Conservation (phyloP, 2,888 invertebrate species). For the Flabesymbios commensalis region DNA sequence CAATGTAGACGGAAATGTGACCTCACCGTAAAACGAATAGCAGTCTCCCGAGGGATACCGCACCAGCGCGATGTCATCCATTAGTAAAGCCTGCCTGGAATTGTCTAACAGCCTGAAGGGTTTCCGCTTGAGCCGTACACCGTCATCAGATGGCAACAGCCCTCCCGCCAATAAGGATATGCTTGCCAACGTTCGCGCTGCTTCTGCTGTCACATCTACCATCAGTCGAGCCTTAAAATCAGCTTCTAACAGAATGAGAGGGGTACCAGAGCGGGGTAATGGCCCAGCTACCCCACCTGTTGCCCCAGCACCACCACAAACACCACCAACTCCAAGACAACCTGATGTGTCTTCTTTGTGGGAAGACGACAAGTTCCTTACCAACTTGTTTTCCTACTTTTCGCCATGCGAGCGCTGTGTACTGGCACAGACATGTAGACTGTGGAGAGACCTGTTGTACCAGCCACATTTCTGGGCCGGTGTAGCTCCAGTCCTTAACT, state of each 20-base stretch:
- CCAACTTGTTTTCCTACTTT: conserved; percentile 72
- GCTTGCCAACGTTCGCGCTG: neutral
- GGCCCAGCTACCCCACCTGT: neutral
- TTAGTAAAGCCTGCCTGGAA: conserved; percentile 59
- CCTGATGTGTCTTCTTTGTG: conserved; percentile 58
- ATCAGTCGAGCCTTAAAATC: conserved; percentile 32
- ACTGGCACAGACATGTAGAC: conserved; percentile 81
- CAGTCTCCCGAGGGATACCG: neutral
- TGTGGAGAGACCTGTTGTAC: conserved; percentile 88
- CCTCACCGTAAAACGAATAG: no score
- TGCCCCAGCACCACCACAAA: neutral
- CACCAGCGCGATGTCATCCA: conserved; percentile 50
- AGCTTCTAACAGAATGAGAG: conserved; percentile 32
- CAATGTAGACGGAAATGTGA: no score
- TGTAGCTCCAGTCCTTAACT: conserved; percentile 81
- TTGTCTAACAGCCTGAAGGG: conserved; percentile 59
- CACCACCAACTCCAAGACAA: neutral
- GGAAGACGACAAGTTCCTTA: conserved; percentile 82
- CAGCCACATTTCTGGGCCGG: conserved; percentile 87
- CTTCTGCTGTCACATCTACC: conserved; percentile 22
- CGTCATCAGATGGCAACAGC: conserved; percentile 17
- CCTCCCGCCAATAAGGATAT: neutral
- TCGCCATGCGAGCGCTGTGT: conserved; percentile 74
- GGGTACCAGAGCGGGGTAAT: conserved; percentile 20
- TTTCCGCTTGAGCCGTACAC: conserved; percentile 43